Evolutionary conservation across 2,113 vertebrate genomes (phyloP), one percentile per base, ranked within the genome.

Genomic region (Oryzias woworae): DNA sequence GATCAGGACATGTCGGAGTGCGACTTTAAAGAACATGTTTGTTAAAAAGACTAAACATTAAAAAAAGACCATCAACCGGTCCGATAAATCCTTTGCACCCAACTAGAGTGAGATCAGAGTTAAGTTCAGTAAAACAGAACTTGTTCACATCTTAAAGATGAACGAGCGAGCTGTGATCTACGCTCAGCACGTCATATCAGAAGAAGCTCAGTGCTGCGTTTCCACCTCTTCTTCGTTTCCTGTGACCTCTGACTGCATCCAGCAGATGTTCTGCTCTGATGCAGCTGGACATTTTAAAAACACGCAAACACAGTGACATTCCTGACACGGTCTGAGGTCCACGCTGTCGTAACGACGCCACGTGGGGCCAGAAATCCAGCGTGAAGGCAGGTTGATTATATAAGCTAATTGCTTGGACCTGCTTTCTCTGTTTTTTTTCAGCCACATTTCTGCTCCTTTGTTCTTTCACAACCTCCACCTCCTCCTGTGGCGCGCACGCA

Each of bases 381-480:
- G 5, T 64, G 66, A 60, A 14, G 56, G 59, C 50, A 5, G 61
- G 58, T 52, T 63, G 70, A 77, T 90, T 89, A 86, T 78, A 63
- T 86, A 90, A 90, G 75, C 69, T 85, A 75, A 89, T 87, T 79
- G 65, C 74, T 61, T 53, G 61, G 62, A 68, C 69, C 75, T 53
- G 81, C 81, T 75, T 55, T 69, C 56, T 71, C 26, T 65, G 59
- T 77, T 73, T 73, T 62, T 64, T 80, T 66, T 74, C 69, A 71
- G 79, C 73, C 48, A 67, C 66, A 71, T 75, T 78, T 70, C 82
- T 78, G 61, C 75, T 81, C 72, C 58, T 74, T 72, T 73, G 76
- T 71, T 66, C 50, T 63, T 62, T 55, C 64, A 65, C 53, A 62
- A 59, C 74, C 68, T 76, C 36, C 8, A 12, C 36, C 36, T 36